Evolutionary conservation across 1,140 invertebrate species (phyloP).

Genomic region (Druon quercuslanigerum): DNA sequence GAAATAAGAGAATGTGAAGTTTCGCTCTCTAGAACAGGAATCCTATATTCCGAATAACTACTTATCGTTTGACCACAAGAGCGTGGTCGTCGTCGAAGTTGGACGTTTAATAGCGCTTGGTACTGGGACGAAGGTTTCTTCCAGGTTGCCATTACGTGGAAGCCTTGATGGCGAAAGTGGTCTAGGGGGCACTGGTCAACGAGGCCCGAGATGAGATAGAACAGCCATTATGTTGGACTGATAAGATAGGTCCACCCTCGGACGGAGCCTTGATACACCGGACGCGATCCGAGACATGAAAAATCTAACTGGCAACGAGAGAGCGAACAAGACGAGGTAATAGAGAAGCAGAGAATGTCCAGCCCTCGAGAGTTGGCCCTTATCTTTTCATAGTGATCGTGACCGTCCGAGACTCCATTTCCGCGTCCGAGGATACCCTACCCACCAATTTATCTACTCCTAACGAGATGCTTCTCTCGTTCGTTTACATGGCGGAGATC

Average conservation of each 20-base stretch:
- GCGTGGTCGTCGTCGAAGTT: neutral
- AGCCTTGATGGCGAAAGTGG: slow-evolving; percentile 57
- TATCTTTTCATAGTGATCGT: slow-evolving; percentile 73
- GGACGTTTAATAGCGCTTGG: slow-evolving; percentile 4
- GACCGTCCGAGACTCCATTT: slow-evolving; percentile 73
- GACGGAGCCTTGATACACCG: slow-evolving; percentile 68
- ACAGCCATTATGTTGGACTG: slow-evolving; percentile 72
- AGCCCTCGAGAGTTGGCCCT: slow-evolving; percentile 62
- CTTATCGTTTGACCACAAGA: slow-evolving; percentile 11
- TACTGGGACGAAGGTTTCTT: slow-evolving; percentile 30
- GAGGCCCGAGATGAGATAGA: slow-evolving; percentile 73
- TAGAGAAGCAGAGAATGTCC: slow-evolving; percentile 51
- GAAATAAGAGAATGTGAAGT: neutral
- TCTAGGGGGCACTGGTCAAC: slow-evolving; percentile 60
- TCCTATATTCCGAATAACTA: neutral
- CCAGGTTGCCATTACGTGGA: slow-evolving; percentile 52
- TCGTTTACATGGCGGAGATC: slow-evolving; percentile 69
- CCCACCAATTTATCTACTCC: slow-evolving; percentile 68
- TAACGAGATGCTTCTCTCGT: slow-evolving; percentile 66
- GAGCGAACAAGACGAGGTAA: slow-evolving; percentile 34
- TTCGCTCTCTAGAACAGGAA: neutral
- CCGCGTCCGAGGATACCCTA: slow-evolving; percentile 68
- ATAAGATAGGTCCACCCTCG: slow-evolving; percentile 74
- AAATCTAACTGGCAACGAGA: slow-evolving; percentile 63
- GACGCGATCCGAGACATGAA: slow-evolving; percentile 71